Base-by-base conservation (phyloP, 2,888 invertebrate species). In the Nipponacmea schrenckii region DNA sequence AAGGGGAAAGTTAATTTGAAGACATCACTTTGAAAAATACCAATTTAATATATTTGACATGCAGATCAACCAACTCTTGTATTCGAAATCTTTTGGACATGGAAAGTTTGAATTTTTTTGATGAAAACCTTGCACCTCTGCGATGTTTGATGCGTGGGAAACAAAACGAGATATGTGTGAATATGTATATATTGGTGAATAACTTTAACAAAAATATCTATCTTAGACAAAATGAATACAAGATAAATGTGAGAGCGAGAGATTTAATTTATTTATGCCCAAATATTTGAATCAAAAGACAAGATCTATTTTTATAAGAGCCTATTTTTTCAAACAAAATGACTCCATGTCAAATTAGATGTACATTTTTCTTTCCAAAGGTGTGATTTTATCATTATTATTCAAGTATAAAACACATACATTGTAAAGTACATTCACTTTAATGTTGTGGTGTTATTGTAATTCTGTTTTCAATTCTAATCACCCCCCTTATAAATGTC, bases 291-390 rank as follows among this genome's bases (percentile, higher is more conserved):
- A 64, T 64, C 64, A 64, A 64, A 56, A 39, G 39, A 56, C 56
- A 69, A 69, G 69, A 69, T 69, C 69, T 69, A 69, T 69, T 69
- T 69, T 69, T 69, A 69, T 69, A 69, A 69, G 69, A 69, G 48
- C 69, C 64, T 69, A 69, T 69, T 69, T 69, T 69, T 69, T 69
- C 69, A 69, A 69, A 63, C 69, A 64, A 64, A 50, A 63, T 68
- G 56, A 56, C 56, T 56, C 56, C 56, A 20, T 56, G 56, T 24
- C 39, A 39, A 39, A 39, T 24, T 56, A 24, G 56, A 24, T 56
- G 56, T 56, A 56, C 56, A 56, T 56, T 56, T 39, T 56, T 24
- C 56, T 56, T 56, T 56, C 56, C 56, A 56, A 39, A 56, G 56
- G 20, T 24, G 56, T 56, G 20, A 56, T 24, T 56, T 20, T 56